Conservation (phyloP, 2,113 vertebrate species). For the Pygoscelis antarcticus region DNA sequence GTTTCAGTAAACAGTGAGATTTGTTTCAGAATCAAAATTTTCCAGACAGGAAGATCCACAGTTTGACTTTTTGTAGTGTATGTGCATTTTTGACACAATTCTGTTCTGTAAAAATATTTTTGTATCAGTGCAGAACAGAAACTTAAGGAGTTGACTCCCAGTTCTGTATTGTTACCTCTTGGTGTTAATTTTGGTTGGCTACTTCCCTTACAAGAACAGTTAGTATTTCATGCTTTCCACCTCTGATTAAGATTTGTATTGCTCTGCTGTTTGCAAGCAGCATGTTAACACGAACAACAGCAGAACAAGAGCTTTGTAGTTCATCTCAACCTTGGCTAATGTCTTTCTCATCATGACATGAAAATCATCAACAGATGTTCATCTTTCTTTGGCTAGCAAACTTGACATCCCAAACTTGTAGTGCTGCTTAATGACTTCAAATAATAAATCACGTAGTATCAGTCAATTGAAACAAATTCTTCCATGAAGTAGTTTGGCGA, state of each 20-base stretch:
- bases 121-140: neutral
- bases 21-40: neutral
- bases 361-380: neutral
- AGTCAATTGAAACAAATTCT: neutral
- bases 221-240: neutral
- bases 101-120: neutral
- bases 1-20: neutral
- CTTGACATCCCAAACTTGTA: neutral
- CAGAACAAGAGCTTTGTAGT: neutral
- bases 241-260: neutral
- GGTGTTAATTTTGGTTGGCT: neutral
- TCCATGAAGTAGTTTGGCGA: neutral
- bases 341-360: neutral
- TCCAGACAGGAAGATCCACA: neutral
- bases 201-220: neutral
- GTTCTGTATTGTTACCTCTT: neutral
- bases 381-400: neutral
- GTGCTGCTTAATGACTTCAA: neutral
- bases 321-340: neutral
- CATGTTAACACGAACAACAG: neutral
- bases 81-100: neutral
- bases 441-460: neutral
- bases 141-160: neutral
- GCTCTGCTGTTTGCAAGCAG: neutral
- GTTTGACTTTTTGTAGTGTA: neutral